These are phyloP conservation scores for Serrognathus titanus DNA, from an alignment of 2,888 invertebrate species.

Conservation along the genomic window DNA sequence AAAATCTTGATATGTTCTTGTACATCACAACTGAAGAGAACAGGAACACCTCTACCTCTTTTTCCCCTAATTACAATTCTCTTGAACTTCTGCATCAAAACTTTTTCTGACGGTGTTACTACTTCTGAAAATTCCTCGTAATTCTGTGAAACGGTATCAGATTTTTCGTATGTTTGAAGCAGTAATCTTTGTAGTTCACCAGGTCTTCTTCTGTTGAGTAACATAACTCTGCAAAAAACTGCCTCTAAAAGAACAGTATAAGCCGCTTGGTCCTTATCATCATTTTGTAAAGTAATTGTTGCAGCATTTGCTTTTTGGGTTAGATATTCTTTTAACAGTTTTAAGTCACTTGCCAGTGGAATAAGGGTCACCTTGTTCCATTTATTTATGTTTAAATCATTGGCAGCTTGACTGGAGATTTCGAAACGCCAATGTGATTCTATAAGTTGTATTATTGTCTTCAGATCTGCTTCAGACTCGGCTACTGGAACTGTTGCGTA, in stretches of 20 bases:
- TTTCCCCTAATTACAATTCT: too few relatives aligned
- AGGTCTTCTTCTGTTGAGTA: too few relatives aligned
- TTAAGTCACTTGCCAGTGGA: slow-evolving; percentile 19
- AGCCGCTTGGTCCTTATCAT: slow-evolving; percentile 6
- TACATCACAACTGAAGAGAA: slow-evolving; percentile 14
- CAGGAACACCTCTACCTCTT: too few relatives aligned
- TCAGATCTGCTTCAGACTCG: slow-evolving; percentile 21
- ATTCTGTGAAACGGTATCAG: too few relatives aligned
- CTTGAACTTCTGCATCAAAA: too few relatives aligned
- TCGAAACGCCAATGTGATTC: slow-evolving; percentile 21
- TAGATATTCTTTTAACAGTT: slow-evolving; percentile 19
- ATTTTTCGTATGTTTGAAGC: too few relatives aligned
- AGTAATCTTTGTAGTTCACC: too few relatives aligned
- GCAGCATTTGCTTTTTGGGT: slow-evolving; percentile 1
- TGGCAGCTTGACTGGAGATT: slow-evolving; percentile 19
- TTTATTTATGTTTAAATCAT: slow-evolving; percentile 12
- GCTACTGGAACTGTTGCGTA: slow-evolving; percentile 4
- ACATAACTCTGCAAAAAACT: slow-evolving; percentile 19
- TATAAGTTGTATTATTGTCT: slow-evolving; percentile 24
- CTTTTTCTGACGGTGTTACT: too few relatives aligned
- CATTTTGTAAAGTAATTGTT: neutral
- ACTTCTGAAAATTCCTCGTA: too few relatives aligned
- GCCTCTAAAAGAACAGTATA: slow-evolving; percentile 19
- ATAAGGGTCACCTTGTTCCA: slow-evolving; percentile 23
- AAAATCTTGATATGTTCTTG: slow-evolving; percentile 13